Evolutionary conservation across 2,888 invertebrate genomes (phyloP), one percentile per base, ranked within the genome.

Genomic region (Spisula solida): DNA sequence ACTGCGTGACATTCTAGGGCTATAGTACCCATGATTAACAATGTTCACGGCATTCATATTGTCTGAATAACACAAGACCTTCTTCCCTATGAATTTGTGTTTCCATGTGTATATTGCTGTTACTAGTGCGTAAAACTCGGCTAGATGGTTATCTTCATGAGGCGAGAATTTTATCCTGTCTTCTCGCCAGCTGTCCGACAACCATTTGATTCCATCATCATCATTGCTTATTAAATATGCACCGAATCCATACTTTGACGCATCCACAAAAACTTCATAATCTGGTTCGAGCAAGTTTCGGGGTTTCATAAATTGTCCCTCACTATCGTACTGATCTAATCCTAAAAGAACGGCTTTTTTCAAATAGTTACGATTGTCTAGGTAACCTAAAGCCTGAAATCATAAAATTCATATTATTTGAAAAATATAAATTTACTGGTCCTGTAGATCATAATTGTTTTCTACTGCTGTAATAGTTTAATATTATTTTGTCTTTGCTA

Each of bases 41-140:
- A 93, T 6, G 41, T 88, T 66, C 10, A 92, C 93, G 1, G 88
- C 90, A 34, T 29, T 14, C 56, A 31, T 18, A 75, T 89, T 93
- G 85, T 94, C 94, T 5, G 91, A 88, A 89, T 92, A 94, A 70
- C 92, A 92, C 41, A 93, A 55, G 4, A 94, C 93, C 14, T 87
- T 90, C 79, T 92, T 92, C 1, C 90, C 90, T 14, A 81, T 83
- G 85, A 94, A 94, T 87, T 94, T 94, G 82, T 94, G 93, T 82
- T 94, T 94, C 95, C 95, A 95, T 0, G 95, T 95, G 86, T 90
- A 94, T 14, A 92, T 86, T 5, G 94, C 93, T 20, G 92, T 89
- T 1, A 94, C 91, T 31, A 94, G 81, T 5, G 93, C 93, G 83
- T 94, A 94, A 80, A 94, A 92, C 70, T 94, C 94, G 0, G 80